These are phyloP conservation scores for Augochlora pura DNA, from an alignment of 1,140 invertebrate species.

Conservation along the genomic window DNA sequence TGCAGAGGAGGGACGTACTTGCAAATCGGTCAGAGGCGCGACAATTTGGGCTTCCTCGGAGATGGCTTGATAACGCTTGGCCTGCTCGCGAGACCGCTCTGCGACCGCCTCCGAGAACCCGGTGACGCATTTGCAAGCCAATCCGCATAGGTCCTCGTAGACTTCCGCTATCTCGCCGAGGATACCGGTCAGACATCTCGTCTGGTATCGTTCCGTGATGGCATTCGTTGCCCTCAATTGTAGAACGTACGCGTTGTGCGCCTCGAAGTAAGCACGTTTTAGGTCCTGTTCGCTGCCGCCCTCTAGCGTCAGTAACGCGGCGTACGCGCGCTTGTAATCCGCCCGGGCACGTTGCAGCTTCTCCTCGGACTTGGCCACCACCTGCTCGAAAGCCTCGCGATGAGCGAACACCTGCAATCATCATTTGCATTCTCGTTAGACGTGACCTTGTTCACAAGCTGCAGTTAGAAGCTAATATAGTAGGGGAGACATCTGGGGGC, in stretches of 20 bases:
- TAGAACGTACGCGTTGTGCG: constrained; percentile 96
- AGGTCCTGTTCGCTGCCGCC: constrained; percentile 81
- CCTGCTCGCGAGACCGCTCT: constrained; percentile 70
- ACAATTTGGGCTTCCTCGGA: constrained; percentile 70
- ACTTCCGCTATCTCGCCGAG: constrained; percentile 75
- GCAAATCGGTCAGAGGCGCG: constrained; percentile 70
- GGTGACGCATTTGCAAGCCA: constrained; percentile 73
- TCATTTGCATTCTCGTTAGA: background rate
- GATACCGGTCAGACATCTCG: constrained; percentile 72
- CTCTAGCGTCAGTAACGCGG: constrained; percentile 84
- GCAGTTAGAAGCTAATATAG: too few relatives aligned
- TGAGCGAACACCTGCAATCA: constrained; percentile 87
- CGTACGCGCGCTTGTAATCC: constrained; percentile 92
- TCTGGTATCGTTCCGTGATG: constrained; percentile 86
- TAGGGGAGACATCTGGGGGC: too few relatives aligned
- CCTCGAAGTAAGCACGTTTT: constrained; percentile 89
- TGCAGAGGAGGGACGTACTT: constrained; percentile 53
- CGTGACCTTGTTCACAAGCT: too few relatives aligned
- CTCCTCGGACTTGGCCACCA: constrained; percentile 93
- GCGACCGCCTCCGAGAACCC: constrained; percentile 71
- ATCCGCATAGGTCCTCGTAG: constrained; percentile 74
- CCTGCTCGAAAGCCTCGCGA: constrained; percentile 94
- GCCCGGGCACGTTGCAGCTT: constrained; percentile 86
- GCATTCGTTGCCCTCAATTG: constrained; percentile 95
- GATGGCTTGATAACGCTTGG: constrained; percentile 71